Base-by-base conservation (phyloP, 2,888 invertebrate species). In the Spisula solida region DNA sequence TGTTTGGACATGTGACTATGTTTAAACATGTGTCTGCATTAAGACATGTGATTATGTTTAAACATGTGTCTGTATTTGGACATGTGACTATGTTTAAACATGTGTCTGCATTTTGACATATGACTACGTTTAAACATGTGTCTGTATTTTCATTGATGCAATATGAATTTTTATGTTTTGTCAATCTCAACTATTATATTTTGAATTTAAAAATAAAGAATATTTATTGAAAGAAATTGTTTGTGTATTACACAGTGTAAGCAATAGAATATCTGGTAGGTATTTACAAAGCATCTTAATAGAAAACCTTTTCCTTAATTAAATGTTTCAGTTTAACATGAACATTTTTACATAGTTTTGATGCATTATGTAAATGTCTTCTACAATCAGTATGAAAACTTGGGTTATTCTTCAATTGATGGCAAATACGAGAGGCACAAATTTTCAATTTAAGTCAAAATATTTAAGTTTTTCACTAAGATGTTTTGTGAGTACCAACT, bases 141-240 rank as follows among this genome's bases (percentile, higher is more conserved):
- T 66, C 25, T 66, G 60, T 66, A 10, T n/a, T 66, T 66, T 66
- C 25, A 66, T 66, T 25, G 60, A 66, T 66, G 60, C 60, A 66
- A 66, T 66, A 66, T 66, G n/a, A 66, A n/a, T 66, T 66, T 66
- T 66, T 66, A 66, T 66, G 60, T 66, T 75, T 31, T 75, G 75
- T 75, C 34, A 75, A 75, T 75, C 75, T 75, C 29, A 75, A 31
- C 25, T 31, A 34, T 31, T 75, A 75, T 75, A 75, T 75, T 75
- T 75, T 75, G 75, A 75, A 31, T 31, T 75, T 75, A 18, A 75
- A 75, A 75, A 75, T 75, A 34, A 75, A 75, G 29, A 75, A 31
- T 34, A 75, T 34, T 75, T 75, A 34, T 31, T 75, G 31, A 75
- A 75, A 12, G 31, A 75, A 75, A 16, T 31, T 31, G 31, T 75